phyloP scores from a whole-genome alignment of 2,797 vertebrate species.

The Philypnodon macrostomus region DNA sequence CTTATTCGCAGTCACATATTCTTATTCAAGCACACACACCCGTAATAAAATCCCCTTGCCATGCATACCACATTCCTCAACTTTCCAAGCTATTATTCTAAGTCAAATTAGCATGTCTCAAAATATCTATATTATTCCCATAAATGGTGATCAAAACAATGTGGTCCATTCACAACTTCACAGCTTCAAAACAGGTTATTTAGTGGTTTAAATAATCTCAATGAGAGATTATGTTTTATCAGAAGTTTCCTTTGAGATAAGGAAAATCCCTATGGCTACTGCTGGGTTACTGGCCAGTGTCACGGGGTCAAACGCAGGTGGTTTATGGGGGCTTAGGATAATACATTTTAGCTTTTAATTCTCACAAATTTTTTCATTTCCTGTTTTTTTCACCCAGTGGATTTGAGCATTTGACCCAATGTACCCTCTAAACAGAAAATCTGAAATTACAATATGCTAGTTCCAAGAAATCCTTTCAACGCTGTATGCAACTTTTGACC shows the following conservation, averaged over 20 bases:
- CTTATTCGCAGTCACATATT: slow-evolving; percentile 22
- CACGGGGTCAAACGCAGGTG: slow-evolving; percentile 44
- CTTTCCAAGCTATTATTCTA: slow-evolving; percentile 34
- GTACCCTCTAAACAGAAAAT: no score
- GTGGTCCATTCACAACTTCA: slow-evolving; percentile 58
- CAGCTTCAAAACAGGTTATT: slow-evolving; percentile 36
- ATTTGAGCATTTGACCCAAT: slow-evolving; percentile 42
- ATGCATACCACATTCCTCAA: slow-evolving; percentile 44
- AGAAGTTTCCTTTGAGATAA: slow-evolving; percentile 50
- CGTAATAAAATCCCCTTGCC: slow-evolving; percentile 51
- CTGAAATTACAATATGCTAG: slow-evolving; percentile 37
- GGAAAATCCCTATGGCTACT: slow-evolving; percentile 25
- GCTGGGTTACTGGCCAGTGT: slow-evolving; percentile 19
- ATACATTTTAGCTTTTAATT: slow-evolving; percentile 30
- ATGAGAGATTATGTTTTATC: slow-evolving; percentile 67
- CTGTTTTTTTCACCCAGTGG: slow-evolving; percentile 10
- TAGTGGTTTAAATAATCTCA: slow-evolving; percentile 56
- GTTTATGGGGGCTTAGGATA: slow-evolving; percentile 52
- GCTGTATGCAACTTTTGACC: slow-evolving; percentile 17
- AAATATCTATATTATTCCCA: slow-evolving; percentile 46
- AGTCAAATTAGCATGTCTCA: slow-evolving; percentile 46
- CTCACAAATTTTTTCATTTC: slow-evolving; percentile 29
- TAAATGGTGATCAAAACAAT: slow-evolving; percentile 54
- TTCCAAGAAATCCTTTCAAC: slow-evolving; percentile 46
- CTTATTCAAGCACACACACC: slow-evolving; percentile 34